Evolutionary conservation across 2,797 vertebrate species (phyloP), one percentile per base, ranked within the genome.

Genomic region (Eleutherodactylus coqui): DNA sequence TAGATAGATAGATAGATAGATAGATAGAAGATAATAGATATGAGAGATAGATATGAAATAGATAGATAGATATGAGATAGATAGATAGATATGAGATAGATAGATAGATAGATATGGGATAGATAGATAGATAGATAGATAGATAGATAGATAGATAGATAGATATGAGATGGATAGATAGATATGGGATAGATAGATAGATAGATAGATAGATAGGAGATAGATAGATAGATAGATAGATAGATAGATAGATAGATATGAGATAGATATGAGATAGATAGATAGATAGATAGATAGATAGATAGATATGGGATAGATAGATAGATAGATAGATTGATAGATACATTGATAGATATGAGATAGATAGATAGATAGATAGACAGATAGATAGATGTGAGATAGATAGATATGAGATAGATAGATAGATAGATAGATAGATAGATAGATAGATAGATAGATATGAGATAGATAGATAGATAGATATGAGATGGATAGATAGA

Each of bases 381-480:
- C n/a, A 29, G 58, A 60, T 60, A 60, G 58, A 60, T 60, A 60
- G 58, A 60, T 60, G n/a, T n/a, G n/a, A n/a, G n/a, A n/a, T n/a
- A n/a, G n/a, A n/a, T n/a, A n/a, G n/a, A n/a, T n/a, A n/a, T n/a
- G n/a, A 60, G 58, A 60, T 60, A 60, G 29, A 62, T 62, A 62
- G 60, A 62, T 62, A 62, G 60, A n/a, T n/a, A n/a, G n/a, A n/a
- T n/a, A n/a, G n/a, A n/a, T n/a, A n/a, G n/a, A 62, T 62, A 62
- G 60, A 62, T 62, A 62, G 0, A n/a, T n/a, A 62, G 60, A 62
- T 62, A 32, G 60, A 29, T 62, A 62, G 27, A 62, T 62, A n/a
- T n/a, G n/a, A n/a, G n/a, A n/a, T n/a, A 62, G 60, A 62, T 62
- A 62, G 60, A 62, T 62, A 32, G 60, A 62, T 62, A 62, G 60